Conservation (phyloP, 2,797 vertebrate species). For the Brachyrhaphis roseni region DNA sequence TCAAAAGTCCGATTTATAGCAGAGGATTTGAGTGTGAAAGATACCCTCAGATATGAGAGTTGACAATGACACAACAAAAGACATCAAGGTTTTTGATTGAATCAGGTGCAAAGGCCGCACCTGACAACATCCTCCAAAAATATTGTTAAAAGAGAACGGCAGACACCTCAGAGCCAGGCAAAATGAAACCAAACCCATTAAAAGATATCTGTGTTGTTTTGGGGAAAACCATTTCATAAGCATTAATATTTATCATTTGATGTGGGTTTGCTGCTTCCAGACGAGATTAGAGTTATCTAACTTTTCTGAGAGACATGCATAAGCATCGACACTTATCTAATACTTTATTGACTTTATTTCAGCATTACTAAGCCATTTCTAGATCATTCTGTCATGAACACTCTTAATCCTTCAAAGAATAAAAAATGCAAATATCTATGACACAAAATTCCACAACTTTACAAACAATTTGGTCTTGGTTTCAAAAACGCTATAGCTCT, state of each 20-base stretch:
- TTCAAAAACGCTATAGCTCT: neutral
- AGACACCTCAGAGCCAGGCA: neutral
- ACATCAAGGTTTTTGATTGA: neutral
- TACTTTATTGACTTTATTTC: neutral
- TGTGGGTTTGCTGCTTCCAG: neutral
- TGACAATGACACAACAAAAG: neutral
- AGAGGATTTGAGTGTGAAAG: neutral
- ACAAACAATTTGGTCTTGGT: neutral
- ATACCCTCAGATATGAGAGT: neutral
- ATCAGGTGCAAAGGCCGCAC: neutral
- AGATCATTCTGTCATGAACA: neutral
- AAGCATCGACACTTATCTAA: too few species aligned
- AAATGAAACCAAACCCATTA: neutral
- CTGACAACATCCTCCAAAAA: neutral
- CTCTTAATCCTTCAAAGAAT: neutral
- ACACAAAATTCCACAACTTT: neutral
- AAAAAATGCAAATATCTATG: neutral
- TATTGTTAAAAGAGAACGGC: neutral
- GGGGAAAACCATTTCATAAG: neutral
- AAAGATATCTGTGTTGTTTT: neutral
- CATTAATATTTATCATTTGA: neutral
- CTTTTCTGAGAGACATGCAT: neutral
- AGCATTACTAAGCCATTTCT: neutral
- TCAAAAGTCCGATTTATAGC: neutral
- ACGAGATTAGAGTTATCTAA: too few species aligned